Conservation (phyloP, 2,113 vertebrate genomes). For the Chrysemys picta region DNA sequence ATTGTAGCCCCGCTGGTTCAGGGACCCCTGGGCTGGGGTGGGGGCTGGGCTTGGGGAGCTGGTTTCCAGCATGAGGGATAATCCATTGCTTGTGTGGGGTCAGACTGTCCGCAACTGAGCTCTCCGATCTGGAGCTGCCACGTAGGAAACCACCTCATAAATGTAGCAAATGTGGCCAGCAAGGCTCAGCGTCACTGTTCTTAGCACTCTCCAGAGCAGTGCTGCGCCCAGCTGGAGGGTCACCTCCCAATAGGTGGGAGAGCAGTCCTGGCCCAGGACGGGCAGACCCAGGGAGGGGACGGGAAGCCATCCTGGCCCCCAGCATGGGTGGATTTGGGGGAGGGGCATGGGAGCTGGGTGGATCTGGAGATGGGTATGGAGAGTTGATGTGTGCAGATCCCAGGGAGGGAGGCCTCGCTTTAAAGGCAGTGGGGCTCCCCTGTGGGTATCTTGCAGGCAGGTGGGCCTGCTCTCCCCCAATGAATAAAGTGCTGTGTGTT, state of each 20-base stretch:
- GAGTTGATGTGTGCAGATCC: neutral
- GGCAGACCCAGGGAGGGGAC: neutral
- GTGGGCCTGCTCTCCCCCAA: neutral
- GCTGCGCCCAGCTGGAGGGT: accelerated
- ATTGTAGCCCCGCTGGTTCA: neutral
- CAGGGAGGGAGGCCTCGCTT: neutral
- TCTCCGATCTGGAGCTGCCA: neutral
- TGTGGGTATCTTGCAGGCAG: neutral
- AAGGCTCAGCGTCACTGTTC: neutral
- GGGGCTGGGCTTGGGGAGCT: accelerated
- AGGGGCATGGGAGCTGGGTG: neutral
- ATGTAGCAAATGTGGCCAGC: neutral
- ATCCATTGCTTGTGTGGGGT: neutral
- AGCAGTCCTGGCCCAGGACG: neutral
- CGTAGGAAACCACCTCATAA: neutral
- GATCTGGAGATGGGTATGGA: neutral
- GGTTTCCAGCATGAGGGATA: neutral
- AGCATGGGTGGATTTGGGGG: neutral
- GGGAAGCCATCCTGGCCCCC: neutral
- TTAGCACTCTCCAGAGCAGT: neutral
- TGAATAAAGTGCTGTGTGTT: neutral
- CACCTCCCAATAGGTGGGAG: neutral
- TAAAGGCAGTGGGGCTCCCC: neutral
- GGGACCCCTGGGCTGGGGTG: neutral
- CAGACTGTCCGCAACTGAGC: neutral